Percentiles rank a stretch among this genome's conserved stretches.
Conservation (phyloP, 2,797 vertebrate species). For the Anguilla obscura region DNA sequence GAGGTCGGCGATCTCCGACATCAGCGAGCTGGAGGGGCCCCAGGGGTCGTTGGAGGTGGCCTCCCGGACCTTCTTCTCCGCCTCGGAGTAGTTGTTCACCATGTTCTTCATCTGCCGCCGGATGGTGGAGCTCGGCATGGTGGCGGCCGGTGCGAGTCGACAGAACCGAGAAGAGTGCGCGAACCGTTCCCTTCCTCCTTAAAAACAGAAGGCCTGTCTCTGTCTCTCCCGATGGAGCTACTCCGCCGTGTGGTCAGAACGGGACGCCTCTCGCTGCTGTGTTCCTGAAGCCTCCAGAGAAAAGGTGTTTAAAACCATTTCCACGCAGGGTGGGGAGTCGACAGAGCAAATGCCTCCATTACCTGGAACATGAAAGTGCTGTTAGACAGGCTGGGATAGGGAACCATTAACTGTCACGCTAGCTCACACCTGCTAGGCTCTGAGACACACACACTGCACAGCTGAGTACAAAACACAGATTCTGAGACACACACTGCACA, state of each 20-base stretch:
- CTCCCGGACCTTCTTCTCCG: constrained; percentile 96
- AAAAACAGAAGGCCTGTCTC: not conserved
- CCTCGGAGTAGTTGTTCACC: constrained; percentile 98
- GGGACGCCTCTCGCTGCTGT: constrained; percentile 30
- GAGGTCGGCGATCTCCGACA: constrained; percentile 97
- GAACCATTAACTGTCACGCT: constrained; percentile 17
- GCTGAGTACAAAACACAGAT: not conserved
- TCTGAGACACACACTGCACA: not conserved
- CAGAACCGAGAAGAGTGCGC: not conserved
- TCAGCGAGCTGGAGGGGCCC: constrained; percentile 96
- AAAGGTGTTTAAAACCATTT: constrained; percentile 75
- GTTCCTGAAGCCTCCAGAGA: constrained; percentile 66
- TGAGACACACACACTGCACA: too few relatives aligned
- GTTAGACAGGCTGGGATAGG: not conserved
- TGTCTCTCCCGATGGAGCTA: not conserved
- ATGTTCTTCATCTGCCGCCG: constrained; percentile 98
- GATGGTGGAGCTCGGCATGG: constrained; percentile 96
- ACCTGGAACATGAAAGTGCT: constrained; percentile 61
- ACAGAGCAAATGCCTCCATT: constrained; percentile 69
- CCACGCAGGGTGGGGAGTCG: constrained; percentile 65
- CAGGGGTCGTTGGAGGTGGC: constrained; percentile 98
- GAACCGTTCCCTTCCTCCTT: not conserved
- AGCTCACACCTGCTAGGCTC: not conserved
- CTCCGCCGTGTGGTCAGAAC: not conserved
- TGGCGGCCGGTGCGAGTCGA: constrained; percentile 46